These are phyloP conservation scores for Escarpia spicata DNA, from an alignment of 2,888 invertebrate species.

Conservation along the genomic window DNA sequence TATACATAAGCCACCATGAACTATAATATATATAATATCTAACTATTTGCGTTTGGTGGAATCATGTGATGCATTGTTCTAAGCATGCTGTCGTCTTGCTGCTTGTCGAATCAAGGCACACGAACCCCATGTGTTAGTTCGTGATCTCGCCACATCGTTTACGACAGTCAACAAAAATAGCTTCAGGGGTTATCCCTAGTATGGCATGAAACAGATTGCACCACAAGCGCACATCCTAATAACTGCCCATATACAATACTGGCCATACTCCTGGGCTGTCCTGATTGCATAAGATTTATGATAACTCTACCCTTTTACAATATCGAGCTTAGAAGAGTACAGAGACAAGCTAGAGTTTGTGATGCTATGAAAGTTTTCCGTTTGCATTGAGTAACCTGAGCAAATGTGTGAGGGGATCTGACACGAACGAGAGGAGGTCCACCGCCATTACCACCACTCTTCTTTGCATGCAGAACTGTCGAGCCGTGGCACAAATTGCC, in stretches of 20 bases:
- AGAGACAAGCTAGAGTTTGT: neutral
- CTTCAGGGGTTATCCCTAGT: neutral
- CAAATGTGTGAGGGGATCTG: neutral
- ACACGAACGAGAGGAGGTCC: neutral
- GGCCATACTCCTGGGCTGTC: no score
- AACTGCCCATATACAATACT: neutral
- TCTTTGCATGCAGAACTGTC: neutral
- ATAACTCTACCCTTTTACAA: neutral
- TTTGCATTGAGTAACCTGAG: neutral
- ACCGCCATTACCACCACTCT: neutral
- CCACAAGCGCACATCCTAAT: neutral
- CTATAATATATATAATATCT: no score
- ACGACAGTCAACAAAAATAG: neutral
- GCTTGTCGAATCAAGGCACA: neutral
- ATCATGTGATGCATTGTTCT: neutral
- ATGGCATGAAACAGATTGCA: neutral
- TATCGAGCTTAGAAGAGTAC: neutral
- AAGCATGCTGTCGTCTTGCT: neutral
- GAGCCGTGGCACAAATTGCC: neutral
- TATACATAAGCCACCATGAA: no score
- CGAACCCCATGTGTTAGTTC: neutral
- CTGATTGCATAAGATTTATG: no score
- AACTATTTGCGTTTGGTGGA: no score
- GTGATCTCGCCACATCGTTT: neutral
- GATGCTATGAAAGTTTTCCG: neutral